Evolutionary conservation across 1,140 invertebrate species (phyloP).

Genomic region (Drosophila prosaltans): DNA sequence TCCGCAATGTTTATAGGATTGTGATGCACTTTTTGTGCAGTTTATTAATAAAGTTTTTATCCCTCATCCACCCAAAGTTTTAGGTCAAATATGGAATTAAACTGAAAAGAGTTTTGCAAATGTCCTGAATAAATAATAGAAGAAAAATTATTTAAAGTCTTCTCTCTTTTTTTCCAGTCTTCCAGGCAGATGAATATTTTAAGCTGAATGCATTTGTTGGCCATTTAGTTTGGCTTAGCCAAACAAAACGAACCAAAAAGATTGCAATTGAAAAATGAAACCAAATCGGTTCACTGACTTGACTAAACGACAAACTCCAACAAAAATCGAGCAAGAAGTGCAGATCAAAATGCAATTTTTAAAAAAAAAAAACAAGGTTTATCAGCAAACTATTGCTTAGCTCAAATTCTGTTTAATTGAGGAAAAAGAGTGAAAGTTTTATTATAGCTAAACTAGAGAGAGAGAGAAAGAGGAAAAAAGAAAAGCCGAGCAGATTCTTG

Average conservation of each 20-base stretch:
- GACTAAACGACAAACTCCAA: background rate
- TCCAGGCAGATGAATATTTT: slow-evolving; percentile 7
- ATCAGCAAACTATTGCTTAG: background rate
- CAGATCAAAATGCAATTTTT: background rate
- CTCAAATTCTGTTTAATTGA: slow-evolving; percentile 2
- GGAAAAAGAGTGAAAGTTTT: background rate
- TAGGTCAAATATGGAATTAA: slow-evolving; percentile 4
- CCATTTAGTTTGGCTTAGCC: slow-evolving; percentile 11
- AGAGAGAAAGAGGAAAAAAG: too few relatives aligned
- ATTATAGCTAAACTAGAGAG: background rate
- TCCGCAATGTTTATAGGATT: slow-evolving; percentile 44
- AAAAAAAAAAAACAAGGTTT: too few relatives aligned
- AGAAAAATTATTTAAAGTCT: slow-evolving; percentile 13
- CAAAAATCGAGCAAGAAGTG: background rate
- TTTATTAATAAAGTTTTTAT: slow-evolving; percentile 75
- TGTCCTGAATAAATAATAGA: slow-evolving; percentile 12
- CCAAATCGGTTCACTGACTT: slow-evolving; percentile 7
- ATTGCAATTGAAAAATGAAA: slow-evolving; percentile 11
- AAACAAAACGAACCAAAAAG: background rate
- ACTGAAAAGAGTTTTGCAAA: slow-evolving; percentile 1
- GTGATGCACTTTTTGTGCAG: slow-evolving; percentile 49
- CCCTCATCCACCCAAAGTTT: background rate
- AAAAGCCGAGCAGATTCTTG: too few relatives aligned
- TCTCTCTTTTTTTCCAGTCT: background rate
- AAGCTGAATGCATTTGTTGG: slow-evolving; percentile 12